Conservation (phyloP, 2,797 vertebrate genomes). For the Argya squamiceps region DNA sequence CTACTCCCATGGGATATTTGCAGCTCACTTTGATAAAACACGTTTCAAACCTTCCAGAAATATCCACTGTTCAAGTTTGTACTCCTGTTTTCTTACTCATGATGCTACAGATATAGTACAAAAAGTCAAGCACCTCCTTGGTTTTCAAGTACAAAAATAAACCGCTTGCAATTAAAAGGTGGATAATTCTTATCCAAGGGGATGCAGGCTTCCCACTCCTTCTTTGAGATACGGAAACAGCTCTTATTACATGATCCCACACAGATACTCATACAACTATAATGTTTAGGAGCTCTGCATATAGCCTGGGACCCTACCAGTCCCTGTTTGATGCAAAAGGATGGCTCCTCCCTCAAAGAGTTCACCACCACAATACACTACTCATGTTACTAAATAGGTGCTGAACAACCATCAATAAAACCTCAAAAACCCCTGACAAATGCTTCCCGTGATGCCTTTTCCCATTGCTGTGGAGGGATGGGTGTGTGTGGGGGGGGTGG, state of each 20-base stretch:
- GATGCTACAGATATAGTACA: background rate
- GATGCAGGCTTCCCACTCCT: background rate
- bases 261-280: background rate
- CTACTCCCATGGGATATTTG: background rate
- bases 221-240: background rate
- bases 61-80: background rate
- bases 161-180: background rate
- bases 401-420: background rate
- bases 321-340: background rate
- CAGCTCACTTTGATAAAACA: background rate
- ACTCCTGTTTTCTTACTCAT: background rate
- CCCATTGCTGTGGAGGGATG: background rate
- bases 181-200: background rate
- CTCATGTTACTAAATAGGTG: rapidly evolving
- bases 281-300: background rate
- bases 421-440: background rate
- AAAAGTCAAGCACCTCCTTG: background rate
- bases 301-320: background rate
- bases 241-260: background rate
- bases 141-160: conserved; percentile 8
- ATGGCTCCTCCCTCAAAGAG: background rate
- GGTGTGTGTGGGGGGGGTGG: background rate
- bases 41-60: conserved; percentile 5
- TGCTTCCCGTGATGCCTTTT: background rate
- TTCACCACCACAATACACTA: background rate